phyloP scores from a whole-genome alignment of 1,140 invertebrate species.

The Homarus americanus region DNA sequence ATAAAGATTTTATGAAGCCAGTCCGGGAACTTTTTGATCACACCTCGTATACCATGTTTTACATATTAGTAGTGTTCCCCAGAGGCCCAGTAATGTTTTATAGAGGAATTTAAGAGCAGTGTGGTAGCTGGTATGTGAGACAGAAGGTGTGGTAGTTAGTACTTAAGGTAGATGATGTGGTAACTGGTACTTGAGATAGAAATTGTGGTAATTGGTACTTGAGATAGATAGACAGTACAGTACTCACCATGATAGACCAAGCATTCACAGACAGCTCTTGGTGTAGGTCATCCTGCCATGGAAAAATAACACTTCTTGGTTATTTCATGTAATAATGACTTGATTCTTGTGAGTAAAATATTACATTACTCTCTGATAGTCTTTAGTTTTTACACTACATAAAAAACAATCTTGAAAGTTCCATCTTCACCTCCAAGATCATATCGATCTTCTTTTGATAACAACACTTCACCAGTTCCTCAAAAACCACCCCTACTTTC shows the following conservation, averaged over 20 bases:
- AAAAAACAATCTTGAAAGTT: too few species aligned
- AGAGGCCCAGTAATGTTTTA: not conserved
- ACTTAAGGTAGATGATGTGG: not conserved
- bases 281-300: constrained; percentile 26
- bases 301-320: not conserved
- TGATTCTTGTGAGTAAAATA: not conserved
- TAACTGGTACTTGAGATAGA: not conserved
- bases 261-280: constrained; percentile 47
- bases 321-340: not conserved
- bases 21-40: too few species aligned
- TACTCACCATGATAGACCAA: constrained; percentile 61
- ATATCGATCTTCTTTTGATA: too few species aligned
- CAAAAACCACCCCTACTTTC: too few species aligned
- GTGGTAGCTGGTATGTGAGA: not conserved
- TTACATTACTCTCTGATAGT: too few species aligned
- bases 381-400: too few species aligned
- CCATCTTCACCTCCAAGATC: too few species aligned
- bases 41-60: too few species aligned
- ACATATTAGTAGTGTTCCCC: not conserved
- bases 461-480: too few species aligned
- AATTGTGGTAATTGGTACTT: not conserved
- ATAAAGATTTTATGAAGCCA: too few species aligned
- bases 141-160: not conserved
- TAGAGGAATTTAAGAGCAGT: not conserved
- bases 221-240: not conserved